Base-by-base conservation (phyloP, 2,113 vertebrate genomes). In the Cyanoramphus novaezelandiae region DNA sequence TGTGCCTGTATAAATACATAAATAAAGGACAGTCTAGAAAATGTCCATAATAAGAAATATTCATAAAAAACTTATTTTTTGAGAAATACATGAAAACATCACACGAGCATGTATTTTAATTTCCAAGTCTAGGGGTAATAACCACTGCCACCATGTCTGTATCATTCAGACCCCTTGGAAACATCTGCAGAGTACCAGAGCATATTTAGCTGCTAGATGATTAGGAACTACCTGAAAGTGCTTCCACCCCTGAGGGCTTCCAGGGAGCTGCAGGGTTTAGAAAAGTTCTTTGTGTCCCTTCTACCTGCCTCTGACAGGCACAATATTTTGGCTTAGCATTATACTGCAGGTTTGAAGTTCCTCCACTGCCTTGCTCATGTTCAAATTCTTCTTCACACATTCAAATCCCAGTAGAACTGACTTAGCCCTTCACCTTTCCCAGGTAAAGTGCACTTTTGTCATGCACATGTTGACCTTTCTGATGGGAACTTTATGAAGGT, bases 401-500 rank as follows among this genome's bases (percentile, higher is more conserved):
- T 93, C 82, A 91, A 50, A 75, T 81, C 68, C 75, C 81, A 83
- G 67, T 43, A 82, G 86, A 88, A 84, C 50, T 69, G 71, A 90
- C 64, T 86, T 52, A 81, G 47, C 50, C 65, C 21, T 90, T 94
- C 60, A 62, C 67, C 78, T 62, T 60, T 87, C 75, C 46, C 35
- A 65, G 46, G 41, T 41, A 50, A 95, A 85, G 35, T 18, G 16
- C 1, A 8, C 39, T 92, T 95, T 46, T 70, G 35, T 79, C 23
- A 3, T 3, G 1, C 43, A 23, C 0, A 0, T 27, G 23, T 33
- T 37, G 33, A 19, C 35, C 41, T 85, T 88, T 82, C n/a, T 60
- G 76, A 65, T 3, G 8, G 67, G 39, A 86, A 89, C 77, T 86
- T 76, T 79, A 69, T 23, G n/a, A 52, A 93, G 39, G 35, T 79